Base-by-base conservation (phyloP, 2,797 vertebrate species). In the Tachyglossus aculeatus region DNA sequence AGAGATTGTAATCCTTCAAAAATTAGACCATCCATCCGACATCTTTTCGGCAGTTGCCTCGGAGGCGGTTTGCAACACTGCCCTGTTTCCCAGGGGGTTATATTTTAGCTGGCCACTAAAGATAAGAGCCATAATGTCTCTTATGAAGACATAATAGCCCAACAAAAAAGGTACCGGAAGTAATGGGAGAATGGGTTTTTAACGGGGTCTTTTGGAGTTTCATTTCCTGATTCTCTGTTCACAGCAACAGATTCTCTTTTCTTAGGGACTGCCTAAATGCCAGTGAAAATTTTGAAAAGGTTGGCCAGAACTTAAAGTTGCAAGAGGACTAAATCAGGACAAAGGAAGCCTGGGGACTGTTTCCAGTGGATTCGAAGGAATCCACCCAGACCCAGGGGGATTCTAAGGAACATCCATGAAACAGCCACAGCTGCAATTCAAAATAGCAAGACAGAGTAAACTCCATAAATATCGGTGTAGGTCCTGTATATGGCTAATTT, bases 141-240 rank as follows among this genome's bases (percentile, higher is more conserved):
- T 52, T 52, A 63, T 39, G 72, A 71, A 72, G 55, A 31, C 50
- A 21, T 57, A 19, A 37, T 32, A 34, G 47, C 27, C 24, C 48
- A 33, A 38, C 15, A 43, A 48, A 41, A 78, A 81, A 60, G 18
- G 59, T 36, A 1, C 64, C 50, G 80, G 74, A 81, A 86, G 47
- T 55, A 25, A 34, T 48, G 47, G 6, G 47, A 83, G 83, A 18
- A 66, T 38, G 25, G 45, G 57, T 19, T 55, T 65, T 33, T 15
- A 0, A 5, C 5, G 24, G 9, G 44, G 44, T 37, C 40, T 70
- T 74, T 21, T 16, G 29, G 76, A 71, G 80, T 55, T 29, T 34
- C 60, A 32, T 40, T 77, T 90, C 81, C 87, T 80, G 66, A 61
- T 62, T 61, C 39, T 61, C 53, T 52, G 43, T 56, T 6, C 38